These are phyloP conservation scores for Neolamprologus toae DNA, from an alignment of 2,113 vertebrate genomes.

Conservation along the genomic window DNA sequence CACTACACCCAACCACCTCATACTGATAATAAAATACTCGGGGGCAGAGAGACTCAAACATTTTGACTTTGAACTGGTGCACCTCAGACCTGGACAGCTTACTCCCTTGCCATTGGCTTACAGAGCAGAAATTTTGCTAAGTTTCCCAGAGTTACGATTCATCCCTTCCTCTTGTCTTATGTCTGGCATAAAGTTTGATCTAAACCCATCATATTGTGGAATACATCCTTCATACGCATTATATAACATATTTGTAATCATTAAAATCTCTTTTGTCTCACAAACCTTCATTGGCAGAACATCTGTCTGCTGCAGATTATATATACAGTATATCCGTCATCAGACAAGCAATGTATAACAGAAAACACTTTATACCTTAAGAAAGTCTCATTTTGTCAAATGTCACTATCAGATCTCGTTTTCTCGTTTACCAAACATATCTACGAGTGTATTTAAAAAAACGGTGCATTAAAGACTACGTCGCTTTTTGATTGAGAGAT, in stretches of 20 bases:
- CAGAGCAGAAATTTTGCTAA: not conserved
- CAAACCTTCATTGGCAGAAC: not conserved
- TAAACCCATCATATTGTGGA: not conserved
- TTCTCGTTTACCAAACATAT: constrained; percentile 12
- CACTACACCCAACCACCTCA: not conserved
- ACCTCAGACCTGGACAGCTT: not conserved
- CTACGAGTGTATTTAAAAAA: not conserved
- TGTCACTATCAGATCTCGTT: not conserved
- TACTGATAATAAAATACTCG: not conserved
- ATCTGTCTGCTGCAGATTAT: not conserved
- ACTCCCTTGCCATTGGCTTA: not conserved
- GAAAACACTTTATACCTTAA: constrained; percentile 23
- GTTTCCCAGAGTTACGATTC: not conserved
- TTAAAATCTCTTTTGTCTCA: not conserved
- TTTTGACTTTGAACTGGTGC: not conserved
- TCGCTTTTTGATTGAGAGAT: constrained; percentile 33
- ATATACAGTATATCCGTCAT: not conserved
- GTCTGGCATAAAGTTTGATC: not conserved
- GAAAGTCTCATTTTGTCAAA: not conserved
- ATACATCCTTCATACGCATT: not conserved
- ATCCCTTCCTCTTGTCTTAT: not conserved
- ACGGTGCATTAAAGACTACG: constrained; percentile 14
- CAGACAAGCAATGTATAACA: constrained; percentile 4
- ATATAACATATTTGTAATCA: not conserved
- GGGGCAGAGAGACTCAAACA: not conserved